Evolutionary conservation across 1,140 invertebrate genomes (phyloP).

Genomic region (Scaptomyza hsui): DNA sequence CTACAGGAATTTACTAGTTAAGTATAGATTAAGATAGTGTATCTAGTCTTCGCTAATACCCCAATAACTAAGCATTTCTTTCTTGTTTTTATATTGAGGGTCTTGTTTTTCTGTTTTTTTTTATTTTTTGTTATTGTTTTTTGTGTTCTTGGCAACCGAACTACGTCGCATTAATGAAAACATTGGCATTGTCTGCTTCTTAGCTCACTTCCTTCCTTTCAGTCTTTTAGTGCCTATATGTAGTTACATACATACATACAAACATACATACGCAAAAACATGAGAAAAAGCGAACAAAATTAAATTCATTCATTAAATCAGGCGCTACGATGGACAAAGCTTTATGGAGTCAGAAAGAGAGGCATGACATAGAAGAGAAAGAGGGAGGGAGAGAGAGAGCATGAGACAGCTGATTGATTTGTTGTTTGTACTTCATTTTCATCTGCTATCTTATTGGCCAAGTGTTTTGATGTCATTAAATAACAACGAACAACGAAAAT

Average conservation of each 20-base stretch:
- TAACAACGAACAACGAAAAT: conserved; percentile 1
- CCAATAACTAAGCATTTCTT: neutral
- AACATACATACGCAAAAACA: conserved; percentile 28
- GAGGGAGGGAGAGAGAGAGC: conserved; percentile 1
- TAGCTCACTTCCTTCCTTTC: conserved; percentile 77
- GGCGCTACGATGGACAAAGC: conserved; percentile 31
- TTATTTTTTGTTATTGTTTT: conserved; percentile 32
- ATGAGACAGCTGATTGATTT: conserved; percentile 27
- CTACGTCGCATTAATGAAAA: conserved; percentile 79
- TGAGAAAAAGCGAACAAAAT: conserved; percentile 63
- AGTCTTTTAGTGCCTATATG: conserved; percentile 38
- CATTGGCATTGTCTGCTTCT: conserved; percentile 78
- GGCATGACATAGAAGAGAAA: neutral
- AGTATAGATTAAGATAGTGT: too few species aligned
- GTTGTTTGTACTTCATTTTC: conserved; percentile 4
- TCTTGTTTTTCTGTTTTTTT: conserved; percentile 19
- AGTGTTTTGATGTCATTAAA: neutral
- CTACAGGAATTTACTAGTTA: too few species aligned
- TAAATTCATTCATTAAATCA: conserved; percentile 79
- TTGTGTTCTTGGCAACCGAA: conserved; percentile 67
- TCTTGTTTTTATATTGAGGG: conserved; percentile 25
- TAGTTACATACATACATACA: neutral
- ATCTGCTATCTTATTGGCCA: conserved; percentile 1
- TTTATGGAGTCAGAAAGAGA: conserved; percentile 30
- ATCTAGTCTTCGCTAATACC: conserved; percentile 19